Conservation (phyloP, 2,113 vertebrate genomes). For the Pseudolaguvia tuberculata region DNA sequence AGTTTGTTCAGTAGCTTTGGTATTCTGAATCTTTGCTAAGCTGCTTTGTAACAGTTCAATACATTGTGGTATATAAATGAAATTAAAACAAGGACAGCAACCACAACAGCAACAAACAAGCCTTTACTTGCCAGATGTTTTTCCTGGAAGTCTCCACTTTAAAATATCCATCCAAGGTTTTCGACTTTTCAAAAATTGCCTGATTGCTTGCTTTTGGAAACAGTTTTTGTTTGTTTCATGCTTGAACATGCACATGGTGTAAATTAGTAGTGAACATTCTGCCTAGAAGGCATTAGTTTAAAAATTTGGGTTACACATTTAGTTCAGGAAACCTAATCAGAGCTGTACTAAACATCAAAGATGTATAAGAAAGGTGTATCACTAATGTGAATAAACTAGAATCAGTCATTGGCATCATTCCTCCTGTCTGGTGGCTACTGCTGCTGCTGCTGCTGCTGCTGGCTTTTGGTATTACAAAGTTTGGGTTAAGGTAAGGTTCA, state of each 20-base stretch:
- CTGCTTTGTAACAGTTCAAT: no score
- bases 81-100: not conserved
- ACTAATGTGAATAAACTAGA: not conserved
- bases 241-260: conserved; percentile 15
- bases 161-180: conserved; percentile 11
- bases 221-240: conserved; percentile 13
- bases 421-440: not conserved
- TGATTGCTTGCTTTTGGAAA: not conserved
- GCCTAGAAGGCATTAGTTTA: not conserved
- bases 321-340: not conserved
- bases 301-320: not conserved
- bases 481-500: not conserved
- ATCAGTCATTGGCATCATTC: not conserved
- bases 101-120: not conserved
- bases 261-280: conserved; percentile 6
- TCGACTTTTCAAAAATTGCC: not conserved
- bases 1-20: no score
- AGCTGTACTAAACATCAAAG: not conserved
- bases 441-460: not conserved
- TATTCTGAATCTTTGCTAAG: no score
- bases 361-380: not conserved
- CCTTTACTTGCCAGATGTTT: conserved; percentile 10
- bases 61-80: not conserved
- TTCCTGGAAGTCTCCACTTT: conserved; percentile 11
- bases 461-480: not conserved